A percentile compares a stretch with the other conserved stretches of the same genome.
Conservation (phyloP, 2,113 vertebrate species). For the Myanophis thanlyinensis region DNA sequence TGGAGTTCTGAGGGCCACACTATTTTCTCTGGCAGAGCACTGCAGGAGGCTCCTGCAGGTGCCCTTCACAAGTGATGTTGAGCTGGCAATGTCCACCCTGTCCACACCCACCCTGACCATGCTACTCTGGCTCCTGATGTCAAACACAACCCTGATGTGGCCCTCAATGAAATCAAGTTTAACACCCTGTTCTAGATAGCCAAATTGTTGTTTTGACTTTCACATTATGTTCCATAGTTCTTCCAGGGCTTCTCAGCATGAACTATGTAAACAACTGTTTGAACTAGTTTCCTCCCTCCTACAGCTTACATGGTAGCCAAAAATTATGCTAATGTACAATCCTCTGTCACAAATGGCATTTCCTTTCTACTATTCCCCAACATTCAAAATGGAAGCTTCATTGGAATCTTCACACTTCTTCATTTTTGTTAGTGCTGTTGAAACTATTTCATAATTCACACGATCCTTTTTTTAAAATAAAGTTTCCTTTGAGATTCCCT, state of each 20-base stretch:
- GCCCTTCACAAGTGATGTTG: no score
- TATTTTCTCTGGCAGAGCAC: no score
- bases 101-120: no score
- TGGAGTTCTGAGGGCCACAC: no score
- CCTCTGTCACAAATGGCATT: neutral
- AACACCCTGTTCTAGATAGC: neutral
- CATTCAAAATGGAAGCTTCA: constrained; percentile 7
- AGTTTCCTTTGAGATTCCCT: constrained; percentile 39
- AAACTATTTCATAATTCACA: constrained; percentile 48
- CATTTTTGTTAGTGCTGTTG: constrained; percentile 46
- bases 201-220: neutral
- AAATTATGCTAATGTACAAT: neutral
- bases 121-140: no score
- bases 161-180: no score
- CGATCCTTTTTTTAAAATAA: constrained; percentile 3
- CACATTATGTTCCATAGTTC: neutral
- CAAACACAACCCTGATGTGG: no score
- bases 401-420: constrained; percentile 16
- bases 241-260: neutral
- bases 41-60: no score
- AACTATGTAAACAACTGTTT: neutral
- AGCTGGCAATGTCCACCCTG: no score
- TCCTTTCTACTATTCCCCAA: neutral
- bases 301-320: neutral
- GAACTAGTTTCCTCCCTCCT: neutral